Percentiles rank a stretch among this genome's conserved stretches.
Conservation (phyloP, 2,888 invertebrate genomes). For the Villa cingulata region DNA sequence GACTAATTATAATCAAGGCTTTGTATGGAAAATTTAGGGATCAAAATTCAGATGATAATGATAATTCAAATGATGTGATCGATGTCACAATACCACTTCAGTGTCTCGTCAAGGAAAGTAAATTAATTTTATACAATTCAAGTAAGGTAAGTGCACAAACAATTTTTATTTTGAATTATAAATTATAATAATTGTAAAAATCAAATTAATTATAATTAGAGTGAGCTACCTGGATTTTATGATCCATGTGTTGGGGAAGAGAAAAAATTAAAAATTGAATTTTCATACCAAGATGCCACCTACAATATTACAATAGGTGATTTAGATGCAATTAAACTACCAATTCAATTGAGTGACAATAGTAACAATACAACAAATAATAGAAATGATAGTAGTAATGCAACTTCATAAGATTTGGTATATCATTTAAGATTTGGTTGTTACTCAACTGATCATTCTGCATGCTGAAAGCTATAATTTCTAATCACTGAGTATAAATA, state of each 20-base stretch:
- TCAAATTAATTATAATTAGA: conserved; percentile 40
- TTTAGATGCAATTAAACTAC: conserved; percentile 64
- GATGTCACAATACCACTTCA: conserved; percentile 94
- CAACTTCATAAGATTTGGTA: too few relatives aligned
- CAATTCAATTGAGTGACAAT: conserved; percentile 24
- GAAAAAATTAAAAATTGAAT: conserved; percentile 74
- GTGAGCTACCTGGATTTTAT: conserved; percentile 90
- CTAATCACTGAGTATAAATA: too few relatives aligned
- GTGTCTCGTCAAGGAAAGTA: conserved; percentile 85
- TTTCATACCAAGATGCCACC: conserved; percentile 66
- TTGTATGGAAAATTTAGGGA: conserved; percentile 57
- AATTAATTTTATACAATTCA: conserved; percentile 66
- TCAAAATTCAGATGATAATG: conserved; percentile 21
- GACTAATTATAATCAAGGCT: conserved; percentile 75
- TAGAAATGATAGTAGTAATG: too few relatives aligned
- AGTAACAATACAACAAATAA: too few relatives aligned
- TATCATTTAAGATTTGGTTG: too few relatives aligned
- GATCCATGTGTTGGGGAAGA: conserved; percentile 90
- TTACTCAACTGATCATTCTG: too few relatives aligned
- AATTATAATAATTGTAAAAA: too few relatives aligned
- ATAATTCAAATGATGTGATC: conserved; percentile 39
- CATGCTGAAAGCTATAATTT: too few relatives aligned
- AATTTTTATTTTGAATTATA: too few relatives aligned
- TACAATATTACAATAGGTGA: conserved; percentile 71
- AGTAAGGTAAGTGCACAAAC: conserved; percentile 54